Evolutionary conservation across 2,113 vertebrate species (phyloP).

Genomic region (Phocoena sinus): DNA sequence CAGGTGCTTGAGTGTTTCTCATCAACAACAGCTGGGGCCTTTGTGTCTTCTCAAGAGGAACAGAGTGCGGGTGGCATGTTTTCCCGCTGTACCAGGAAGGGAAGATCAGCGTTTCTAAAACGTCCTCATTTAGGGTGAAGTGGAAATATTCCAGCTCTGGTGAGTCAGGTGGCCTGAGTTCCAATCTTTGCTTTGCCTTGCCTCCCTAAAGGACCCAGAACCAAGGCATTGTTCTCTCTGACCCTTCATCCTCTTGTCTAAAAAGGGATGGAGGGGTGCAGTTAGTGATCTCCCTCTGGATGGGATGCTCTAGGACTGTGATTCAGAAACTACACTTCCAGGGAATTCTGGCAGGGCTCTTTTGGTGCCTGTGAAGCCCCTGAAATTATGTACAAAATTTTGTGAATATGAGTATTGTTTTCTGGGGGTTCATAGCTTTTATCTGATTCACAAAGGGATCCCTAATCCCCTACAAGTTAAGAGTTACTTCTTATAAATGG

Average conservation of each 20-base stretch:
- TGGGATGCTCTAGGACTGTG: not conserved
- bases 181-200: not conserved
- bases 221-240: too few relatives aligned
- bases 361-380: not conserved
- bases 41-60: constrained; percentile 62
- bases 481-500: not conserved
- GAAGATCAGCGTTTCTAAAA: constrained; percentile 58
- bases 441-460: not conserved
- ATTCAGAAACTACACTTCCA: not conserved
- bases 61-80: not conserved
- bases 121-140: constrained; percentile 66
- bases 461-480: not conserved
- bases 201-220: not conserved
- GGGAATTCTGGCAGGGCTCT: not conserved
- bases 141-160: constrained; percentile 53
- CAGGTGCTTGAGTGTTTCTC: constrained; percentile 45
- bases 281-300: not conserved
- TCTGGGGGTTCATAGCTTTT: not conserved
- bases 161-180: constrained; percentile 22
- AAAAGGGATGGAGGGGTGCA: not conserved
- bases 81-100: constrained; percentile 45
- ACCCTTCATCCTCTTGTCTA: not conserved
- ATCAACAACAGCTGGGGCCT: constrained; percentile 66
- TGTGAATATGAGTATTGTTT: not conserved
- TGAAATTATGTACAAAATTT: not conserved